Conservation (phyloP, 2,888 invertebrate genomes). For the Agrotis ipsilon region DNA sequence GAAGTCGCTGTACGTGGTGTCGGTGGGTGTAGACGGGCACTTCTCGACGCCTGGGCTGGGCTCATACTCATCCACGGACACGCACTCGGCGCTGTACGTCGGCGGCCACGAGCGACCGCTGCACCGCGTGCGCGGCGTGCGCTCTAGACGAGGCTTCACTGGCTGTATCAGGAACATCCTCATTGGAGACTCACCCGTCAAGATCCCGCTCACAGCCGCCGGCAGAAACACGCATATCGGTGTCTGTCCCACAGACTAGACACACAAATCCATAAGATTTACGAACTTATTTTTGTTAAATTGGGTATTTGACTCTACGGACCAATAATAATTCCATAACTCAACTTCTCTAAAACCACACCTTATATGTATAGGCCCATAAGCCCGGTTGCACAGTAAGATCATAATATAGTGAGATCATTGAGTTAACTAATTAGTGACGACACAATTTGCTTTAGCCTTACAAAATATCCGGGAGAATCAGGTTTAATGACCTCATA, state of each 20-base stretch:
- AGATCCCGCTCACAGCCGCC: conserved; percentile 87
- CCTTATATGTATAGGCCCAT: too few relatives aligned
- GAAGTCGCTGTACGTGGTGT: conserved; percentile 97
- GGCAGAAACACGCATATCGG: conserved; percentile 94
- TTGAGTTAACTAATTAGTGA: too few relatives aligned
- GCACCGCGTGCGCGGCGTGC: conserved; percentile 91
- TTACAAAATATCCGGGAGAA: too few relatives aligned
- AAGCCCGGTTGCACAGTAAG: too few relatives aligned
- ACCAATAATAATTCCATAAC: too few relatives aligned
- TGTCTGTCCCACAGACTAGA: conserved; percentile 94
- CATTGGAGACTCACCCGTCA: conserved; percentile 85
- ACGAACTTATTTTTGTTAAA: conserved; percentile 10
- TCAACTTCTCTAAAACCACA: too few relatives aligned
- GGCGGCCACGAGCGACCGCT: conserved; percentile 94
- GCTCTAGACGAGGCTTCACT: conserved; percentile 93
- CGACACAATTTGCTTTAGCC: too few relatives aligned
- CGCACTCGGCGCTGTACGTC: conserved; percentile 96
- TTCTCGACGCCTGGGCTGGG: conserved; percentile 94
- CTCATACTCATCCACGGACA: conserved; percentile 93
- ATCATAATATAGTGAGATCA: too few relatives aligned
- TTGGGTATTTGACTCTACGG: too few relatives aligned
- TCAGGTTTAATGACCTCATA: too few relatives aligned
- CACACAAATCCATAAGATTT: not conserved
- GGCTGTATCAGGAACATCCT: conserved; percentile 95
- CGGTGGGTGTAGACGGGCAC: conserved; percentile 96